Conservation (phyloP, 2,888 invertebrate genomes). For the Siphlonurus alternatus region DNA sequence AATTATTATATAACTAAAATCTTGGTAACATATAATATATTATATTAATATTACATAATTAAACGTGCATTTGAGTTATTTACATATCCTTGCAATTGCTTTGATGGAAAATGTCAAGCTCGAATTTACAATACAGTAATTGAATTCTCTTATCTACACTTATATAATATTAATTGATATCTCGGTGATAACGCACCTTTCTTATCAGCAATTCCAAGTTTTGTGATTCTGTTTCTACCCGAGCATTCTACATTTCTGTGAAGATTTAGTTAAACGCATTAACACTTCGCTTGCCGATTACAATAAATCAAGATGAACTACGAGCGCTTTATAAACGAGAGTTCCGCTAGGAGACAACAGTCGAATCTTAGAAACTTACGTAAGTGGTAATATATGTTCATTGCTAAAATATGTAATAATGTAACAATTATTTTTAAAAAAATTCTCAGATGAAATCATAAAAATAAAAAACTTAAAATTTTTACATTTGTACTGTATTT, state of each 20-base stretch:
- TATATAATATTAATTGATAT: neutral
- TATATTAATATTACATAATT: too few relatives aligned
- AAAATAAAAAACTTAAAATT: neutral
- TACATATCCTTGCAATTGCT: too few relatives aligned
- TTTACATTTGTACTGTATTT: neutral
- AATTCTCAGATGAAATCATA: neutral
- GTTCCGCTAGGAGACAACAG: neutral
- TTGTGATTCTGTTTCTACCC: too few relatives aligned
- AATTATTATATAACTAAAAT: too few relatives aligned
- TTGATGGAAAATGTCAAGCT: too few relatives aligned
- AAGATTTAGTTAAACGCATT: too few relatives aligned
- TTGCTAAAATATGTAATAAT: neutral
- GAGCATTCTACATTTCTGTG: too few relatives aligned
- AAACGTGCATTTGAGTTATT: too few relatives aligned
- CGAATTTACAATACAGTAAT: too few relatives aligned
- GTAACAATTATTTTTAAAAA: neutral
- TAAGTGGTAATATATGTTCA: neutral
- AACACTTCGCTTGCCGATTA: too few relatives aligned
- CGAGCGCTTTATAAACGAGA: neutral
- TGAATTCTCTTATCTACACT: neutral
- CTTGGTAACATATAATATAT: too few relatives aligned
- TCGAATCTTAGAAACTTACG: neutral
- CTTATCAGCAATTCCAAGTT: too few relatives aligned
- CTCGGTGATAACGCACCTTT: neutral
- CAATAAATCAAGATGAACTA: neutral